Base-by-base conservation (phyloP, 2,113 vertebrate species). In the Centropus bengalensis region DNA sequence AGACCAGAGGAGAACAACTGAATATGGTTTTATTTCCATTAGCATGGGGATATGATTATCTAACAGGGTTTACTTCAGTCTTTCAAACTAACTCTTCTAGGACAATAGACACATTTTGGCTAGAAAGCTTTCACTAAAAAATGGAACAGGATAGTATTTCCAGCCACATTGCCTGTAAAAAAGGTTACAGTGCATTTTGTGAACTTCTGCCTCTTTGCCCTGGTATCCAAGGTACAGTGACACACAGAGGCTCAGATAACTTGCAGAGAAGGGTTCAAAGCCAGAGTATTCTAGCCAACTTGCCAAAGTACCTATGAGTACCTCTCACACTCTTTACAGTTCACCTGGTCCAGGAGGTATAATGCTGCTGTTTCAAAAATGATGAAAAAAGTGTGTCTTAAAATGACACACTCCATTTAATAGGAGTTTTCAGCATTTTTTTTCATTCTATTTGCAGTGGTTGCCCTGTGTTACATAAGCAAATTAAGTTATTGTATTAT, bases 61-160 rank as follows among this genome's bases (percentile, higher is more conserved):
- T 59, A 67, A 55, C 20, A 40, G 3, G 4, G 6, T 0, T 44
- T 78, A 70, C 76, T 52, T 26, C 36, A 56, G 19, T 70, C 32
- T 91, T 89, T 88, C 42, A 91, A 24, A 89, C 8, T 38, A 77
- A 15, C 24, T 73, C 76, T 89, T 94, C 67, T 70, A 42, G 54
- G 49, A 82, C 40, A 89, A 58, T 51, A 80, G 38, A 47, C 45
- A 69, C 9, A 73, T 92, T 86, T 92, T 79, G 51, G 4, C 32
- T 63, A 82, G 42, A 69, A 89, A 96, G 9, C 9, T 80, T 91
- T 67, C 28, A 80, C 45, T 91, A 38, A 80, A 59, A 54, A 83
- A 70, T 24, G 42, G 47, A 88, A 55, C 28, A 67, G 75, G 42
- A 28, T 82, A 85, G 14, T 62, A 56, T 86, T 88, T 82, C 55